Percentiles rank a stretch among this genome's conserved stretches.
These are phyloP conservation scores for Mimachlamys varia DNA, from an alignment of 2,888 invertebrate genomes.

Conservation along the genomic window DNA sequence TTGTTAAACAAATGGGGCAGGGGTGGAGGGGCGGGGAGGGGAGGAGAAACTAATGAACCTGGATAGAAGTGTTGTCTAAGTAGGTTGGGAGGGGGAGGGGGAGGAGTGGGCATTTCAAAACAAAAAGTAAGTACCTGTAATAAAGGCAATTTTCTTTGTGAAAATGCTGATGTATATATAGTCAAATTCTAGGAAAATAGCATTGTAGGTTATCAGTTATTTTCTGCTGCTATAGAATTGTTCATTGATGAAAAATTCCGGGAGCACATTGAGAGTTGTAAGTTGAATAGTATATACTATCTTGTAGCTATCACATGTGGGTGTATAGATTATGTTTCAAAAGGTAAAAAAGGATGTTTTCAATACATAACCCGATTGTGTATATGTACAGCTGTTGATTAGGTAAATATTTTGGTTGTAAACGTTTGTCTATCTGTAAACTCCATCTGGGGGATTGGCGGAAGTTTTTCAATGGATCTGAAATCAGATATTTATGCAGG, in stretches of 20 bases:
- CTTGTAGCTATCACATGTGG: neutral
- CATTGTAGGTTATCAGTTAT: too few relatives aligned
- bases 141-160: too few relatives aligned
- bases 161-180: too few relatives aligned
- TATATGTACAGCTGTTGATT: neutral
- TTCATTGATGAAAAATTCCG: neutral
- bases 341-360: neutral
- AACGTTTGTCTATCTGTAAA: neutral
- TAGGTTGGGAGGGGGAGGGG: too few relatives aligned
- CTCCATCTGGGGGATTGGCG: neutral
- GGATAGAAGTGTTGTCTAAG: too few relatives aligned
- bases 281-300: too few relatives aligned
- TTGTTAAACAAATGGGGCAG: too few relatives aligned
- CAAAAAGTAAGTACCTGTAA: too few relatives aligned
- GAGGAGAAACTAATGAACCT: too few relatives aligned
- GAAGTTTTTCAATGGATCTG: neutral
- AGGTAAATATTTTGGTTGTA: neutral
- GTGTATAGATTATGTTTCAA: neutral
- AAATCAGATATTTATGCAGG: conserved; percentile 17
- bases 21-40: too few relatives aligned
- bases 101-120: too few relatives aligned
- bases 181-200: too few relatives aligned
- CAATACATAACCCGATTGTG: neutral
- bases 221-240: neutral
- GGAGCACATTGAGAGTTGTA: neutral